Evolutionary conservation across 2,888 invertebrate genomes (phyloP).

Genomic region (Celastrina argiolus): DNA sequence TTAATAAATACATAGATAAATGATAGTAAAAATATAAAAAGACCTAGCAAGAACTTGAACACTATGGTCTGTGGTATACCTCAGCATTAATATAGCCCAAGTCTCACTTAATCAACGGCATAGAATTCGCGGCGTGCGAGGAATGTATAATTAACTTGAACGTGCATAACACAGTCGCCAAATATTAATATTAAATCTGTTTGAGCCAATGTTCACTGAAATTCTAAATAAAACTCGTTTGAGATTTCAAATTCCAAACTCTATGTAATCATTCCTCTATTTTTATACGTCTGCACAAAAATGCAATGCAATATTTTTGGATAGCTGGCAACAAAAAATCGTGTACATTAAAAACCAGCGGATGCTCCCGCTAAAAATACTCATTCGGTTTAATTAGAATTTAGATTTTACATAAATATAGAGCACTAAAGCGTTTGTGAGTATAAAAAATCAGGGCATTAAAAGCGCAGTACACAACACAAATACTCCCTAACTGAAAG

Average conservation of each 20-base stretch:
- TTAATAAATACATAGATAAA: too few species aligned
- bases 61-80: too few species aligned
- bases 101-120: constrained; percentile 38
- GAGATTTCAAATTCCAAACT: not conserved
- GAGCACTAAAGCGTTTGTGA: not conserved
- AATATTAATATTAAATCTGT: constrained; percentile 19
- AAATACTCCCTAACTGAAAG: constrained; percentile 32
- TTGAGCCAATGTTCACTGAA: constrained; percentile 1
- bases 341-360: not conserved
- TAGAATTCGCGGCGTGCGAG: constrained; percentile 33
- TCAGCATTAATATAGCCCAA: constrained; percentile 10
- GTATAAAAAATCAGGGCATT: constrained; percentile 22
- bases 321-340: too few species aligned
- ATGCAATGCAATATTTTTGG: not conserved
- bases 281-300: not conserved
- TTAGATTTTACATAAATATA: not conserved
- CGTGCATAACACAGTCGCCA: constrained; percentile 10
- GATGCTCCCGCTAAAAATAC: not conserved
- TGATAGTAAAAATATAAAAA: not conserved
- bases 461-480: constrained; percentile 22
- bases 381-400: not conserved
- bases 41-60: not conserved
- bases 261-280: not conserved
- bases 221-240: constrained; percentile 3
- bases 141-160: constrained; percentile 30